Base-by-base conservation (phyloP, 2,888 invertebrate species). In the Stenotaenia linearis region DNA sequence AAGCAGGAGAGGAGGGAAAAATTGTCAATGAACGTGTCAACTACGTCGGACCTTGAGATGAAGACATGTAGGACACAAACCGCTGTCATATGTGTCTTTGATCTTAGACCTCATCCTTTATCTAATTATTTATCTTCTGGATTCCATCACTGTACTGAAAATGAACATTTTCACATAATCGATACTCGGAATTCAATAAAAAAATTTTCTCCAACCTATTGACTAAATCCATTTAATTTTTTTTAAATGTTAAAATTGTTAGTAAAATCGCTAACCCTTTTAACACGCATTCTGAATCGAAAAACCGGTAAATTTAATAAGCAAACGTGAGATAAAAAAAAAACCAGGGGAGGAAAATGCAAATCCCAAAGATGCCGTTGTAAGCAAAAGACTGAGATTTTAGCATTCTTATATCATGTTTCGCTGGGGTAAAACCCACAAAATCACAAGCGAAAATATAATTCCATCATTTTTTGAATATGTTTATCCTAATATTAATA, bases 1-100 rank as follows among this genome's bases (percentile, higher is more conserved):
- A 3, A 75, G 4, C 7, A 75, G 23, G 6, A 25, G 25, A n/a
- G n/a, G 12, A 10, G 18, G 18, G 10, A 10, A 32, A 75, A 75
- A 75, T 75, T n/a, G 75, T 30, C 28, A 75, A 75, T 32, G 56
- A 56, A 56, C 56, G 18, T 23, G 56, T 56, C 56, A 56, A 56
- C 56, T 15, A 56, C 56, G 18, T 56, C 7, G 56, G 56, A 21
- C 23, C 56, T 56, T 21, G 56, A 18, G 56, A 56, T 56, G 56
- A 56, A 37, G 37, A 37, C 37, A 37, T 37, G 37, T 37, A 37
- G 37, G 37, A 37, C 37, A 56, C 56, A 18, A 56, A 56, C 56
- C 56, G 23, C 37, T 37, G 56, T 56, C 23, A 56, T 45, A 45
- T 23, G 37, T 56, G 23, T 56, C 56, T 23, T 56, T 56, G 56